phyloP scores from a whole-genome alignment of 2,888 invertebrate species.

The Lithosia quadra region DNA sequence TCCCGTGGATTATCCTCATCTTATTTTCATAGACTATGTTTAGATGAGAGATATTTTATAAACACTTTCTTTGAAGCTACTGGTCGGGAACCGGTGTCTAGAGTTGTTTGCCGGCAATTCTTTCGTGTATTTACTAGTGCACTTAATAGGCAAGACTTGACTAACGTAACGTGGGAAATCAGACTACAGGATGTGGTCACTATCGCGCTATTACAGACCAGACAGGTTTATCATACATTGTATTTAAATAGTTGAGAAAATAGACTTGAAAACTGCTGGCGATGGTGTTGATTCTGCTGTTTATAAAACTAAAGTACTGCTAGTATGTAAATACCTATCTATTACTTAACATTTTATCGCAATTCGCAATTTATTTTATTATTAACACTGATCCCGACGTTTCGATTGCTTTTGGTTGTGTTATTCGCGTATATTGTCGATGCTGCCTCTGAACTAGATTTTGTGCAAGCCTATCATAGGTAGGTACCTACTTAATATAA shows the following conservation, averaged over 20 bases:
- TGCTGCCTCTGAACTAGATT: too few relatives aligned
- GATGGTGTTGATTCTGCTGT: neutral
- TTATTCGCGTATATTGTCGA: too few relatives aligned
- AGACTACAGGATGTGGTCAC: conserved; percentile 53
- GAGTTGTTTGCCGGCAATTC: conserved; percentile 55
- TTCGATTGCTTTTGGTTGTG: too few relatives aligned
- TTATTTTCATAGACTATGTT: neutral
- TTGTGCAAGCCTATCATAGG: too few relatives aligned
- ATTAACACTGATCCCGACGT: too few relatives aligned
- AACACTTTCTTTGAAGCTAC: conserved; percentile 38
- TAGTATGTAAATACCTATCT: too few relatives aligned
- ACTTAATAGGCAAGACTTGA: conserved; percentile 63
- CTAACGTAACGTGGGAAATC: conserved; percentile 55
- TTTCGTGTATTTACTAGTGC: conserved; percentile 42
- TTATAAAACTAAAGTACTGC: too few relatives aligned
- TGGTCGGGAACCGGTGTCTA: conserved; percentile 47
- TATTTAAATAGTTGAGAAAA: conserved; percentile 4
- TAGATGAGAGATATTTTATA: conserved; percentile 1
- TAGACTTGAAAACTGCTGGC: neutral
- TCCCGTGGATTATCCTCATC: too few relatives aligned
- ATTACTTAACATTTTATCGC: too few relatives aligned
- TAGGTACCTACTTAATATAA: too few relatives aligned
- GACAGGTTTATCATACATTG: neutral
- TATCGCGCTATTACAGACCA: neutral
- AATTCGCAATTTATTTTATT: too few relatives aligned